phyloP scores from a whole-genome alignment of 2,113 vertebrate species.

The Lycaon pictus region DNA sequence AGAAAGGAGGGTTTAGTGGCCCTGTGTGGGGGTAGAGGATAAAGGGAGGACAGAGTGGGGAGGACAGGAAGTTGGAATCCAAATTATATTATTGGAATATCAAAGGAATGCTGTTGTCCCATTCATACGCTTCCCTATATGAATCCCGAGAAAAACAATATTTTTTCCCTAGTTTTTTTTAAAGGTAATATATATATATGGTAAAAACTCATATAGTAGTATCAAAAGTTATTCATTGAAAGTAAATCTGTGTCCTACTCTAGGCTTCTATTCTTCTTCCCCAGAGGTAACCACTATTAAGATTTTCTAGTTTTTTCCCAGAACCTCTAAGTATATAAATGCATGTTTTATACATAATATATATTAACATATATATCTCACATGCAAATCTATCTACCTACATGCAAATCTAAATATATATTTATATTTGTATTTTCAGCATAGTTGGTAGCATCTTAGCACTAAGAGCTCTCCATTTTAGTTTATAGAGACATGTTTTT shows the following conservation, averaged over 20 bases:
- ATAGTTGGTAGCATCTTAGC: background rate
- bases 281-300: background rate
- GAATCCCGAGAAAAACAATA: background rate
- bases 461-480: slow-evolving; percentile 1
- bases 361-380: background rate
- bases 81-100: background rate
- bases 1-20: background rate
- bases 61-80: background rate
- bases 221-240: background rate
- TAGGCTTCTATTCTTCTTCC: background rate
- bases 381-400: background rate
- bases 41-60: background rate
- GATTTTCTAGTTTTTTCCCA: background rate
- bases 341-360: background rate
- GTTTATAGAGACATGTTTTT: background rate
- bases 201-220: background rate
- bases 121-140: background rate
- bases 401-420: slow-evolving; percentile 13
- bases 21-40: background rate
- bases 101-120: background rate
- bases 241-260: background rate
- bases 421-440: background rate
- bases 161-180: background rate
- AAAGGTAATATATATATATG: background rate
- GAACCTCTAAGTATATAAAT: background rate